Base-by-base conservation (phyloP, 2,113 vertebrate genomes). In the Hiodon alosoides region DNA sequence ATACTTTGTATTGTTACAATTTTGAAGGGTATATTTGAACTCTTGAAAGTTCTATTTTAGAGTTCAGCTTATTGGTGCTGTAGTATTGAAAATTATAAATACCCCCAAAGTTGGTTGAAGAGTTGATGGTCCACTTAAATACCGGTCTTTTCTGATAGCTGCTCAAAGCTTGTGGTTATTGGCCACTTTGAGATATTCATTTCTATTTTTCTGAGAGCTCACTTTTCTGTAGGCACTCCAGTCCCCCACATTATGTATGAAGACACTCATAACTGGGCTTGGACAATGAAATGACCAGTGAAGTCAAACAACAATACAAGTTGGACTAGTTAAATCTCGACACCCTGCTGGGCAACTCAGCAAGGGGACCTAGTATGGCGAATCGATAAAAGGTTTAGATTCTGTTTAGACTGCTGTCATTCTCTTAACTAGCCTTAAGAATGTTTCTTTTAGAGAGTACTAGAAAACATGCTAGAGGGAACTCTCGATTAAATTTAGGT, bases 11-110 rank as follows among this genome's bases (percentile, higher is more conserved):
- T 54, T 64, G 57, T 17, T 60, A 74, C 51, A 13, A 59, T 8
- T 46, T 62, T 54, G 57, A 69, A 58, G 53, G 10, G 17, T 47
- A 16, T 73, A 62, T 55, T 10, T 78, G 46, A 31, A 3, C 31
- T 76, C 48, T 70, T 69, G 14, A 4, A 14, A 31, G 46, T 64
- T 64, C n/a, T 16, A 46, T 13, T 60, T 62, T 7, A 11, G 17
- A 55, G 65, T 31, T 72, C 62, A 53, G n/a, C 16, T 31, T 46
- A 46, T 67, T 77, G 70, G 55, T 73, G 76, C 76, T 72, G 70
- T 60, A 60, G 64, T 53, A 7, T 53, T 73, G 57, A 51, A 4
- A n/a, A 59, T 58, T 46, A 72, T 31, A 17, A 6, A 65, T n/a
- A 16, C 59, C 8, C 8, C 52, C 9, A 66, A 46, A 13, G 52